Conservation (phyloP, 2,797 vertebrate genomes). For the Chrysocyon brachyurus region DNA sequence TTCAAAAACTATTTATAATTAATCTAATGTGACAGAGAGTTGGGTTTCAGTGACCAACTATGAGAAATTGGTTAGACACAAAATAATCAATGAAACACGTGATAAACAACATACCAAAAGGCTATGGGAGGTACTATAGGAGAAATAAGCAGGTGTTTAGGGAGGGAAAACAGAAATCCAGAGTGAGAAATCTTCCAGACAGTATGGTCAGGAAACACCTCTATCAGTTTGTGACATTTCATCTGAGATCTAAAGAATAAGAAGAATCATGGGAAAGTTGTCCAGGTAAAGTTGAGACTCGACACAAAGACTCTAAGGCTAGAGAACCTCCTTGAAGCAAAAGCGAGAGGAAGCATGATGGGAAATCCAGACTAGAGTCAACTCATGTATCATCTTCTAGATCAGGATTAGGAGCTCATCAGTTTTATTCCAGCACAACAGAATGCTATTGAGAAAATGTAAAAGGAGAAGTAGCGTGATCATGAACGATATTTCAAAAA, state of each 20-base stretch:
- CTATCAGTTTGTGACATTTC: neutral
- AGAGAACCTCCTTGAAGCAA: neutral
- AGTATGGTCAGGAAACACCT: neutral
- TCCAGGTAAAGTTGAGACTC: neutral
- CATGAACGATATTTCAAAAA: neutral
- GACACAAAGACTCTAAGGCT: neutral
- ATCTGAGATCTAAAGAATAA: neutral
- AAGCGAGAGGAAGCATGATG: neutral
- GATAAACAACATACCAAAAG: neutral
- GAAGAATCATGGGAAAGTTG: neutral
- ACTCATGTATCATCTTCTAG: neutral
- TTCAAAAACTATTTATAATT: slow-evolving; percentile 45
- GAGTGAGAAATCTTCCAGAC: neutral
- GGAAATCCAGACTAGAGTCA: neutral
- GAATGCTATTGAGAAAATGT: neutral
- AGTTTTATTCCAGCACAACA: neutral
- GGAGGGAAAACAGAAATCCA: neutral
- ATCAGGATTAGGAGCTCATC: neutral
- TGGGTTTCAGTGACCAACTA: neutral
- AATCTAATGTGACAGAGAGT: neutral
- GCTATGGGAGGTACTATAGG: neutral
- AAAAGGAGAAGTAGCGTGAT: neutral
- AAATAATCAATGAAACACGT: neutral
- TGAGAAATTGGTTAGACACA: neutral
- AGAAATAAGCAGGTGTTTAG: neutral